A percentile compares a stretch with the other conserved stretches of the same genome.
Evolutionary conservation across 2,888 invertebrate species (phyloP).

Genomic region (Augochlorella aurata): DNA sequence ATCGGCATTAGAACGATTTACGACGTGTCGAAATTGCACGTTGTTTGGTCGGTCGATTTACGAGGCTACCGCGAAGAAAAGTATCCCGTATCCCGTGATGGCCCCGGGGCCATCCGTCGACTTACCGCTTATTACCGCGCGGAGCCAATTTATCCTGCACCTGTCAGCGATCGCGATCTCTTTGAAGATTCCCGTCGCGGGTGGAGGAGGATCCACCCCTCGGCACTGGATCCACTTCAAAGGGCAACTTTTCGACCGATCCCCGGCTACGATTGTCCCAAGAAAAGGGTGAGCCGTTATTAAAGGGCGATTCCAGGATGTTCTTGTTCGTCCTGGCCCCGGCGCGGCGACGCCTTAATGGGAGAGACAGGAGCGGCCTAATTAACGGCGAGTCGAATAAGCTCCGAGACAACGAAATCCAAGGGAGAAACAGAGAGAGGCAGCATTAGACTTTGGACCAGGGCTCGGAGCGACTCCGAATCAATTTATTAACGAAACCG

Average conservation of each 20-base stretch:
- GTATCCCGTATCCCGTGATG: slow-evolving; percentile 46
- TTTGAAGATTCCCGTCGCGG: slow-evolving; percentile 59
- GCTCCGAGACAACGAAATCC: slow-evolving; percentile 42
- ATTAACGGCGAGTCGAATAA: slow-evolving; percentile 63
- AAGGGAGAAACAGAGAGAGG: not conserved
- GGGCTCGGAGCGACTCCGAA: no score
- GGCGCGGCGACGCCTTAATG: slow-evolving; percentile 47
- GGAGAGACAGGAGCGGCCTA: slow-evolving; percentile 54
- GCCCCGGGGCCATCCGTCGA: slow-evolving; percentile 51
- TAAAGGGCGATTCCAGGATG: slow-evolving; percentile 60
- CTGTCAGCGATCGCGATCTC: slow-evolving; percentile 72
- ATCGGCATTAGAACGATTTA: slow-evolving; percentile 41
- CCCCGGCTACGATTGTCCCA: slow-evolving; percentile 61
- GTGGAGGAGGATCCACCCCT: slow-evolving; percentile 31
- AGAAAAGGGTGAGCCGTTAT: slow-evolving; percentile 67
- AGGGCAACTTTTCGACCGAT: slow-evolving; percentile 63
- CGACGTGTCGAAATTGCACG: slow-evolving; percentile 69
- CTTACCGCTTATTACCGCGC: slow-evolving; percentile 67
- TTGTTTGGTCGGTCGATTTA: slow-evolving; percentile 60
- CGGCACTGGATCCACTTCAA: slow-evolving; percentile 60
- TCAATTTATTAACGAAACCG: no score
- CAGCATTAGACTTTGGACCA: no score
- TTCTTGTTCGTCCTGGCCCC: slow-evolving; percentile 28
- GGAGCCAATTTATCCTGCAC: slow-evolving; percentile 69
- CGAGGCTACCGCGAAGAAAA: slow-evolving; percentile 48